Base-by-base conservation (phyloP, 1,140 invertebrate genomes). In the Copidosoma floridanum region DNA sequence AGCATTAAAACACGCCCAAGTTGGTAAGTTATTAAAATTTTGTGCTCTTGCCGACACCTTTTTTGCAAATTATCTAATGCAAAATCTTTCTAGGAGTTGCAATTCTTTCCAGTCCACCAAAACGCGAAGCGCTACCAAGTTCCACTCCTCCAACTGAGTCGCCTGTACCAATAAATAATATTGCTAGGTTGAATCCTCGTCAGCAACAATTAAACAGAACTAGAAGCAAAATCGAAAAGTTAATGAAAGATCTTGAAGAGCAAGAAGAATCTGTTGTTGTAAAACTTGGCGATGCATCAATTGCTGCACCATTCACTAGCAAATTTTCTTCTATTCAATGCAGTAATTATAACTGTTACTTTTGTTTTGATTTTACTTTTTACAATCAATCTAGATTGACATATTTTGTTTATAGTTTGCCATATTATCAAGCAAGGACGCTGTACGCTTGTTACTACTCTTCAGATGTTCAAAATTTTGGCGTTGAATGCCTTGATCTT, bases 381-480 rank as follows among this genome's bases (percentile, higher is more conserved):
- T 48, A 32, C 12, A 43, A 20, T 23, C 4, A 27, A 43, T 59
- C 23, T 40, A 5, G 24, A 53, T 47, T 12, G 18, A 37, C n/a
- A n/a, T n/a, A 23, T 67, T 60, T 67, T 60, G 54, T 63, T 82
- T 84, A 58, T 81, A 98, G 95, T 99, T 72, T 98, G 95, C 72
- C 94, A 99, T 78, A 93, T 99, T 21, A 98, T 99, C 64, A 99
- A 99, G 73, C 97, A 99, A 84, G 98, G 98, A 5, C 86, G 98
- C 32, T 99, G 98, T 78, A 99, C 98, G 0, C 81, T 99, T 37
- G 97, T 99, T 0, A 99, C 97, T 1, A 99, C 98, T 0, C 81
- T 99, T 38, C 98, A 99, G 81, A 99, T 99, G 98, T 99, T 99
- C 78, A 99, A 99, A 85, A 99, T 99, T 66, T 81, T 99, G 35